phyloP scores from a whole-genome alignment of 2,113 vertebrate species.

The Crocuta crocuta region DNA sequence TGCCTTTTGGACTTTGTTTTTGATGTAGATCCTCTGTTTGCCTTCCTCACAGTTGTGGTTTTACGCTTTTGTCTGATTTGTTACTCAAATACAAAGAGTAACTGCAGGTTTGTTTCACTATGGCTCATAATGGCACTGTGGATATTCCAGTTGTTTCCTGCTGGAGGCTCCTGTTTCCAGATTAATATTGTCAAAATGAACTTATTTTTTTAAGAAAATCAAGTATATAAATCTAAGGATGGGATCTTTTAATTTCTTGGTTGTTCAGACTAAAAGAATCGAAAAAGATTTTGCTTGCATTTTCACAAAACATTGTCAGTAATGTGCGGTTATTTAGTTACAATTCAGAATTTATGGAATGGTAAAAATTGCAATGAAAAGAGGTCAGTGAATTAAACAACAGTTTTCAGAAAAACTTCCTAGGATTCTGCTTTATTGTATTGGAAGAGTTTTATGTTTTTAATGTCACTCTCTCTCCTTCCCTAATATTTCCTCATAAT shows the following conservation, averaged over 20 bases:
- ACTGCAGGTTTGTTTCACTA: slow-evolving; percentile 4
- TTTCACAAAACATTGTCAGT: slow-evolving; percentile 27
- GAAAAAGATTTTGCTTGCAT: background rate
- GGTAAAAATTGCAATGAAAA: slow-evolving; percentile 43
- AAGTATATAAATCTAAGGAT: slow-evolving; percentile 43
- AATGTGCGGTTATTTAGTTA: background rate
- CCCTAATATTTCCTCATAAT: background rate
- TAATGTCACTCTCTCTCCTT: background rate
- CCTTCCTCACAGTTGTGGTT: background rate
- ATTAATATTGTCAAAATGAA: slow-evolving; percentile 43
- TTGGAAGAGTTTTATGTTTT: background rate
- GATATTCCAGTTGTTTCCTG: slow-evolving; percentile 10
- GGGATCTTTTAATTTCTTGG: background rate
- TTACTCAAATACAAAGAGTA: slow-evolving; percentile 41
- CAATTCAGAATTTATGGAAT: background rate
- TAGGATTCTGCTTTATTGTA: slow-evolving; percentile 1
- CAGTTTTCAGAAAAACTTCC: background rate
- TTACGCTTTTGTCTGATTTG: slow-evolving; percentile 10
- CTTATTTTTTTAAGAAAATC: slow-evolving; percentile 77
- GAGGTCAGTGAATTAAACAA: background rate
- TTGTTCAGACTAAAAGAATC: slow-evolving; percentile 44
- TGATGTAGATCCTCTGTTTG: slow-evolving; percentile 5
- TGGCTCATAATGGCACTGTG: background rate
- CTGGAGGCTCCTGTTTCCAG: slow-evolving; percentile 2
- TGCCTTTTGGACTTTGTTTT: slow-evolving; percentile 29